Percentiles rank a stretch among this genome's conserved stretches.
phyloP scores from a whole-genome alignment of 2,113 vertebrate genomes.

The Antechinus flavipes region DNA sequence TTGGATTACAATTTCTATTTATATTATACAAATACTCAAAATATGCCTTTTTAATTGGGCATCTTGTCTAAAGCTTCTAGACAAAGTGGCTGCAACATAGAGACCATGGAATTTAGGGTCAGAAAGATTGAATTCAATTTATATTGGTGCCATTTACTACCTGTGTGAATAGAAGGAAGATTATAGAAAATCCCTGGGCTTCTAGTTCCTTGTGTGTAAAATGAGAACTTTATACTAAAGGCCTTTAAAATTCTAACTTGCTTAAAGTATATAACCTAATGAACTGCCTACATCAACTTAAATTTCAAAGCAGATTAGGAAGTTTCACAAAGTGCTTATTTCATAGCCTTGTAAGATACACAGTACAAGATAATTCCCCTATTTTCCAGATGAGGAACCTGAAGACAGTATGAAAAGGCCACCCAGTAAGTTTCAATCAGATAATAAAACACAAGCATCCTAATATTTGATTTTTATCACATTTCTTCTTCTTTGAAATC shows the following conservation, averaged over 20 bases:
- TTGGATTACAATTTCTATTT: neutral
- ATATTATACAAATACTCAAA: neutral
- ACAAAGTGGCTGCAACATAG: neutral
- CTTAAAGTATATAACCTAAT: neutral
- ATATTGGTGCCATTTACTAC: neutral
- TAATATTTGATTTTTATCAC: neutral
- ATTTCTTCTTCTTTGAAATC: neutral
- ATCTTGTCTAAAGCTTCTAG: neutral
- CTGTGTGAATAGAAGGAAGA: neutral
- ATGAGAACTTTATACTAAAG: neutral
- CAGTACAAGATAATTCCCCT: neutral
- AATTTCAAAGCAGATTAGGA: neutral
- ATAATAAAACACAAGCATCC: neutral
- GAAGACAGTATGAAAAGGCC: neutral
- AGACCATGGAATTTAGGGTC: neutral
- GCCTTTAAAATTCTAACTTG: neutral
- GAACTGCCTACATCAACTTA: neutral
- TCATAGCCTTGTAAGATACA: neutral
- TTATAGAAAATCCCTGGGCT: neutral
- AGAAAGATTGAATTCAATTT: neutral
- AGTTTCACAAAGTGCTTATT: neutral
- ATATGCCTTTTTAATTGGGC: neutral
- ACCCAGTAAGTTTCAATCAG: neutral
- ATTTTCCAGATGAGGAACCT: neutral
- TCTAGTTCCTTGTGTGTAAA: neutral